These are phyloP conservation scores for Remorina albescens DNA, from an alignment of 2,797 vertebrate species.

Conservation along the genomic window DNA sequence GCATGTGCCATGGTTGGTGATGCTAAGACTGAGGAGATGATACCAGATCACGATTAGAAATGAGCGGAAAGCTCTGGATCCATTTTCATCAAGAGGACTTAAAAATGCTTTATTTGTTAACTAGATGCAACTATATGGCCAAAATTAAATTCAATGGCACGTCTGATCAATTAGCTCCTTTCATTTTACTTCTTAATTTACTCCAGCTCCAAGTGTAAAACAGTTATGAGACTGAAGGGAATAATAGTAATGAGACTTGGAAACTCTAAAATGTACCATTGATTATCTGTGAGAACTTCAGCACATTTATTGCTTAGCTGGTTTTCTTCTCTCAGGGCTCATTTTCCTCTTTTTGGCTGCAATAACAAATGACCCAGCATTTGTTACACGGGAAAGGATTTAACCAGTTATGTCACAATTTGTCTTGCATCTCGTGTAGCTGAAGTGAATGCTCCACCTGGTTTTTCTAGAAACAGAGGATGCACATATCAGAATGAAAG, in stretches of 20 bases:
- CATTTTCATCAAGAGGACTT: slow-evolving; percentile 16
- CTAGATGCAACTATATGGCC: not conserved
- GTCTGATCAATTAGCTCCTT: slow-evolving; percentile 44
- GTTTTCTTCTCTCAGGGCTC: slow-evolving; percentile 43
- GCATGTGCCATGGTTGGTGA: slow-evolving; percentile 13
- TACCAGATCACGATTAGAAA: slow-evolving; percentile 19
- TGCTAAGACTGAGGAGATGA: slow-evolving; percentile 10
- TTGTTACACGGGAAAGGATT: slow-evolving; percentile 38
- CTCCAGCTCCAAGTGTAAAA: no score
- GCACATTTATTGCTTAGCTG: slow-evolving; percentile 72
- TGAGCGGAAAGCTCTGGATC: slow-evolving; percentile 6
- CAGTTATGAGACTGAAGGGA: slow-evolving; percentile 45
- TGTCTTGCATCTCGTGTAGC: slow-evolving; percentile 38
- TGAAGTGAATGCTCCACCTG: not conserved
- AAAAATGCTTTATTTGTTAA: not conserved
- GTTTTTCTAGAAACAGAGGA: slow-evolving; percentile 14
- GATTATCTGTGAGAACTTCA: slow-evolving; percentile 70
- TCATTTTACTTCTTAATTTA: slow-evolving; percentile 53
- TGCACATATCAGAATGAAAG: slow-evolving; percentile 24
- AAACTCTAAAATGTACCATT: slow-evolving; percentile 67
- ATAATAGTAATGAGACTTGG: slow-evolving; percentile 61
- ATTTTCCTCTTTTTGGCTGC: slow-evolving; percentile 26
- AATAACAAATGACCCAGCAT: slow-evolving; percentile 48
- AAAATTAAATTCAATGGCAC: slow-evolving; percentile 36
- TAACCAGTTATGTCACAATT: slow-evolving; percentile 39